These are phyloP conservation scores for Sebastes taczanowskii DNA, from an alignment of 2,797 vertebrate species.

Conservation along the genomic window DNA sequence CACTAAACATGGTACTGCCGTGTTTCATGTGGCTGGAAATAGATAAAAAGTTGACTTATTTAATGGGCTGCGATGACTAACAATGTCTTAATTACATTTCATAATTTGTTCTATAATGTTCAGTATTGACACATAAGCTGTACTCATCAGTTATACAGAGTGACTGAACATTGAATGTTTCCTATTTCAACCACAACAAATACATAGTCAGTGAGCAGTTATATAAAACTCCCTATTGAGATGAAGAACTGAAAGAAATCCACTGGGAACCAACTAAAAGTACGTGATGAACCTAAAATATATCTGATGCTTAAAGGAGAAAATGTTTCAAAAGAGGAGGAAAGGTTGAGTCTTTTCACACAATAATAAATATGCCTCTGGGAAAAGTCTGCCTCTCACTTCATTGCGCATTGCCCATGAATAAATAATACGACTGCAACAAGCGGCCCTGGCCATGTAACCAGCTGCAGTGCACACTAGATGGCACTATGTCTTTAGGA, in stretches of 20 bases:
- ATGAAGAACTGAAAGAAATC: neutral
- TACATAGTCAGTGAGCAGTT: neutral
- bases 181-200: neutral
- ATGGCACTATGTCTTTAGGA: slow-evolving; percentile 64
- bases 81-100: neutral
- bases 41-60: neutral
- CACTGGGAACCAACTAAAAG: neutral
- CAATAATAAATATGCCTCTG: slow-evolving; percentile 28
- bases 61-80: neutral
- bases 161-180: neutral
- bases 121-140: neutral
- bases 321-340: neutral
- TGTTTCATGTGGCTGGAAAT: slow-evolving; percentile 2
- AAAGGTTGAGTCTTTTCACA: slow-evolving; percentile 4
- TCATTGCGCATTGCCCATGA: slow-evolving; percentile 46
- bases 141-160: neutral
- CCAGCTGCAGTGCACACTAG: slow-evolving; percentile 57
- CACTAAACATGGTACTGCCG: neutral
- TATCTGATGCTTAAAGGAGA: neutral
- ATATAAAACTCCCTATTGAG: neutral
- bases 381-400: slow-evolving; percentile 33
- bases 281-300: neutral
- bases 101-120: too few species aligned
- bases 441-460: slow-evolving; percentile 34
- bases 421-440: slow-evolving; percentile 47